A percentile compares a stretch with the other conserved stretches of the same genome.
Evolutionary conservation across 2,888 invertebrate species (phyloP).

Genomic region (Linyphia triangularis): DNA sequence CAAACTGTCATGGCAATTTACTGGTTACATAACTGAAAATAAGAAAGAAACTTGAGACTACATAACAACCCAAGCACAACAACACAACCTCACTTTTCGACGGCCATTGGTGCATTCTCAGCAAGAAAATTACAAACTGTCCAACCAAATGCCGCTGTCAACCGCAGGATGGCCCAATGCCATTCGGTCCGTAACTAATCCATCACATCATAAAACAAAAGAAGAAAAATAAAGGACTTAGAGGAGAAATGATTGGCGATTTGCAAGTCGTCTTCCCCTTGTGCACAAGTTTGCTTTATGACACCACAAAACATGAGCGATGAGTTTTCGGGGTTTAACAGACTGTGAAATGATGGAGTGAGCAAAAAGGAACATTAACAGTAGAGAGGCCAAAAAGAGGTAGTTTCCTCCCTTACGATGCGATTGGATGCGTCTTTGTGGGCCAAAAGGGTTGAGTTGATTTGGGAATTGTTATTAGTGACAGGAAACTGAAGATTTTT

Average conservation of each 20-base stretch:
- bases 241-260: constrained; percentile 27
- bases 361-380: constrained; percentile 11
- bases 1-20: not conserved
- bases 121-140: constrained; percentile 14
- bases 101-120: not conserved
- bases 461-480: not conserved
- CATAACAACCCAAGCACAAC: not conserved
- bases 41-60: too few species aligned
- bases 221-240: not conserved
- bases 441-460: not conserved
- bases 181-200: constrained; percentile 33
- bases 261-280: not conserved
- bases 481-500: constrained; percentile 31
- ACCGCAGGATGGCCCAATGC: constrained; percentile 1
- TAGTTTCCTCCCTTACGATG: not conserved
- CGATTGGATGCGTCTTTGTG: not conserved
- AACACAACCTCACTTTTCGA: not conserved
- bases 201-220: not conserved
- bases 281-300: constrained; percentile 27
- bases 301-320: constrained; percentile 1
- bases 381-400: not conserved
- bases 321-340: constrained; percentile 15
- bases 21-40: not conserved
- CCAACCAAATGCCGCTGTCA: constrained; percentile 22
- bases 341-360: constrained; percentile 45